Base-by-base conservation (phyloP, 2,797 vertebrate genomes). In the Onychomys leucogaster region DNA sequence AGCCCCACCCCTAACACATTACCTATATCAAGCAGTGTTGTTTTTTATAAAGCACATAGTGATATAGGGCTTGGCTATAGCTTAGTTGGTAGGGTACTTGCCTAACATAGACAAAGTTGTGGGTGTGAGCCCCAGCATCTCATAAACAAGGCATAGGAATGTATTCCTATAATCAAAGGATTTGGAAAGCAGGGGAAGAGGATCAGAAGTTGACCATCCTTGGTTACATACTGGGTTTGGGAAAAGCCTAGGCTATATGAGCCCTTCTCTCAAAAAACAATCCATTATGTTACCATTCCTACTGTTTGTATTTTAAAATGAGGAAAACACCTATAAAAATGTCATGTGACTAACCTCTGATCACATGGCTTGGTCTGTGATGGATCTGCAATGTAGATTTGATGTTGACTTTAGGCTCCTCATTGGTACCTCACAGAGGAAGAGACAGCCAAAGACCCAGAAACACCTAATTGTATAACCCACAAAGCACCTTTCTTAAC, bases 381-480 rank as follows among this genome's bases (percentile, higher is more conserved):
- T n/a, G 55, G 55, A 16, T 55, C 27, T 46, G 67, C 43, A 57
- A 41, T 6, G 0, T 6, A n/a, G 21, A 55, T 19, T 43, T 14
- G 27, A 37, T 2, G 0, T 5, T 7, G 11, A 13, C 12, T 81
- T 73, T n/a, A 32, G 6, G 21, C 1, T 17, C 46, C 67, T 29
- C 0, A 0, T 23, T 34, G 2, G 6, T 5, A 3, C 7, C 32
- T n/a, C 21, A 49, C 0, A 82, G 52, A 49, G 5, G 0, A 52
- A 27, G 6, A 2, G 5, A 34, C 0, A 41, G 14, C 23, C 49
- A 16, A 73, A 90, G 29, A 37, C 29, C 21, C 17, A 7, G 41
- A 67, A 84, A 0, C 55, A 9, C 12, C 29, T 41, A 11, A 17
- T 11, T n/a, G 52, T 71, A 16, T 6, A 4, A 75, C 17, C 75